These are phyloP conservation scores for Heterodera filipjevi DNA, from an alignment of 2,888 invertebrate genomes.

Conservation along the genomic window DNA sequence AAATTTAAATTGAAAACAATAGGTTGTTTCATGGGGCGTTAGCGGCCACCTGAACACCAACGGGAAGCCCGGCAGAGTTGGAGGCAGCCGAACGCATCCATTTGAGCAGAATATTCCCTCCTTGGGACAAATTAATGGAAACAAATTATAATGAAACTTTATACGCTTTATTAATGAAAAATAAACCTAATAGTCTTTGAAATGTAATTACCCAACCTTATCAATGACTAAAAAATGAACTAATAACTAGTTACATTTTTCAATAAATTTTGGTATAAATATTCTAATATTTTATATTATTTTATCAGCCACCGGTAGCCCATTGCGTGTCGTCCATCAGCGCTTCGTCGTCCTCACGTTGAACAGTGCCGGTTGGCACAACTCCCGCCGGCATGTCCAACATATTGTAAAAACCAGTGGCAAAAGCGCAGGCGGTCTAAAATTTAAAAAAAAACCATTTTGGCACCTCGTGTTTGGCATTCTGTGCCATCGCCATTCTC, in stretches of 20 bases:
- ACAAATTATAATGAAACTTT: too few relatives aligned
- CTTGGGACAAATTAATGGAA: too few relatives aligned
- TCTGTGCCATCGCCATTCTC: not conserved
- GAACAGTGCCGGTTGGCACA: conserved; percentile 65
- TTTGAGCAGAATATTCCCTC: conserved; percentile 48
- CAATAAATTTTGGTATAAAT: too few relatives aligned
- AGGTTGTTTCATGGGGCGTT: conserved; percentile 50
- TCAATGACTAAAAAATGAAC: too few relatives aligned
- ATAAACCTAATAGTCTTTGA: too few relatives aligned
- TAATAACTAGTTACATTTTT: too few relatives aligned
- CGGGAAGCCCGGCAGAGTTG: conserved; percentile 51
- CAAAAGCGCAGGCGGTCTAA: conserved; percentile 46
- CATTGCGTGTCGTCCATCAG: conserved; percentile 51
- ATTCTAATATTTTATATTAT: too few relatives aligned
- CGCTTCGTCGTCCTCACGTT: conserved; percentile 49
- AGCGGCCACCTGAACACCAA: conserved; percentile 51
- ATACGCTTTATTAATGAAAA: too few relatives aligned
- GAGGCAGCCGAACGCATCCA: conserved; percentile 49
- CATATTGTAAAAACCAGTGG: conserved; percentile 65
- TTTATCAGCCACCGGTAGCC: conserved; percentile 46
- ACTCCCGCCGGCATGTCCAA: conserved; percentile 66
- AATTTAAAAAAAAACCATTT: not conserved
- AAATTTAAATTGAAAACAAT: not conserved
- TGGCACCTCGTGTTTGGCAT: not conserved
- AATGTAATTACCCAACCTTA: too few relatives aligned